Conservation (phyloP, 1,140 invertebrate genomes). For the Heliconius hewitsoni region DNA sequence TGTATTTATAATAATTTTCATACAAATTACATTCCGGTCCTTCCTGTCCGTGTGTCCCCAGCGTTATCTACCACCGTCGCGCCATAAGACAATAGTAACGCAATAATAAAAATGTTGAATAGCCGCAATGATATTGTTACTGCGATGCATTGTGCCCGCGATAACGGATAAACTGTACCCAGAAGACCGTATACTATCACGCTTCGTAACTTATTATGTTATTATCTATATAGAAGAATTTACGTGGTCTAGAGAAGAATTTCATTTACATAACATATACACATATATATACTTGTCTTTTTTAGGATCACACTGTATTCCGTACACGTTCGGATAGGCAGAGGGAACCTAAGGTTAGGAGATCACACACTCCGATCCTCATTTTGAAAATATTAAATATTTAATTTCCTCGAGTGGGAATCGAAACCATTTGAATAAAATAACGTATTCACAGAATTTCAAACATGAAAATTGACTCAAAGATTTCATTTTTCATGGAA, state of each 20-base stretch:
- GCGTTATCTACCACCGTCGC: slow-evolving; percentile 70
- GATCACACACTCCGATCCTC: no score
- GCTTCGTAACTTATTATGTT: slow-evolving; percentile 36
- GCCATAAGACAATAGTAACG: slow-evolving; percentile 79
- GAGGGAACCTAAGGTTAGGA: no score
- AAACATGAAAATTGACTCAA: background rate
- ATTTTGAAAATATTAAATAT: no score
- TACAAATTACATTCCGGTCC: background rate
- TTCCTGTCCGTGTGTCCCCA: slow-evolving; percentile 47
- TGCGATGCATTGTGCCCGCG: slow-evolving; percentile 69
- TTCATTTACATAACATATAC: background rate
- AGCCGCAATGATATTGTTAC: slow-evolving; percentile 78
- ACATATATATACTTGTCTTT: background rate
- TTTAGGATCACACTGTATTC: no score
- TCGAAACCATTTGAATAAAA: no score
- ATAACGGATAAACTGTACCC: slow-evolving; percentile 80
- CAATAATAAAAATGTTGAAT: slow-evolving; percentile 82
- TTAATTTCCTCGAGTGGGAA: no score
- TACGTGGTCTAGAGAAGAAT: background rate
- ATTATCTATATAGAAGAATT: slow-evolving; percentile 34
- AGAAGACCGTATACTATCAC: slow-evolving; percentile 58
- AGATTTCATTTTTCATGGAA: background rate
- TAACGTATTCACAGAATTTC: background rate
- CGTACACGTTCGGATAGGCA: no score
- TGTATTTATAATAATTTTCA: no score